Percentiles rank a stretch among this genome's conserved stretches.
phyloP scores from a whole-genome alignment of 2,113 vertebrate species.

The Coracopsis vasa region DNA sequence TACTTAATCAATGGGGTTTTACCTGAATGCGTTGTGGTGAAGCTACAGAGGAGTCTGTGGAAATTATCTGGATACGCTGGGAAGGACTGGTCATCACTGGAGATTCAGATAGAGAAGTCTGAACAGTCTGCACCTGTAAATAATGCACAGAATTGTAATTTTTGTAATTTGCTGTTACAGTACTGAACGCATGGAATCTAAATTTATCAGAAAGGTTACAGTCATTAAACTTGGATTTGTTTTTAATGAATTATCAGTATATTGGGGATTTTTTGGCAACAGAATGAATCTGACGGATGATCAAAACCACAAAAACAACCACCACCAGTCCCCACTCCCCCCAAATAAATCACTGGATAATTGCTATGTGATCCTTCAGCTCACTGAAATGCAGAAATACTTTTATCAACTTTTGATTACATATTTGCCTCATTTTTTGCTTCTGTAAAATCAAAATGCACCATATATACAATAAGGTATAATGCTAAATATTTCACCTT shows the following conservation, averaged over 20 bases:
- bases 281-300: not conserved
- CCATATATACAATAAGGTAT: not conserved
- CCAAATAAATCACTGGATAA: not conserved
- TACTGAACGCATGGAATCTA: not conserved
- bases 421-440: not conserved
- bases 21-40: conserved; percentile 94
- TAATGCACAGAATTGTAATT: not conserved
- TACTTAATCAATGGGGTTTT: not conserved
- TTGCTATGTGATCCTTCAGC: not conserved
- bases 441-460: not conserved
- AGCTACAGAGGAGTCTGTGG: conserved; percentile 84
- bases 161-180: not conserved
- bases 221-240: not conserved
- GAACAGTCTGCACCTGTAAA: conserved; percentile 74
- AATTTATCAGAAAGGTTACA: not conserved
- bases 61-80: conserved; percentile 92
- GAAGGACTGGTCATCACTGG: conserved; percentile 93
- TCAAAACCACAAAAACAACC: not conserved
- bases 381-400: not conserved
- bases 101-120: conserved; percentile 81
- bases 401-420: not conserved
- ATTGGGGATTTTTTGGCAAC: not conserved
- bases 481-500: not conserved
- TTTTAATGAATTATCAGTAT: not conserved
- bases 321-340: not conserved